phyloP scores from a whole-genome alignment of 2,797 vertebrate species.

The Sciurus vulgaris region DNA sequence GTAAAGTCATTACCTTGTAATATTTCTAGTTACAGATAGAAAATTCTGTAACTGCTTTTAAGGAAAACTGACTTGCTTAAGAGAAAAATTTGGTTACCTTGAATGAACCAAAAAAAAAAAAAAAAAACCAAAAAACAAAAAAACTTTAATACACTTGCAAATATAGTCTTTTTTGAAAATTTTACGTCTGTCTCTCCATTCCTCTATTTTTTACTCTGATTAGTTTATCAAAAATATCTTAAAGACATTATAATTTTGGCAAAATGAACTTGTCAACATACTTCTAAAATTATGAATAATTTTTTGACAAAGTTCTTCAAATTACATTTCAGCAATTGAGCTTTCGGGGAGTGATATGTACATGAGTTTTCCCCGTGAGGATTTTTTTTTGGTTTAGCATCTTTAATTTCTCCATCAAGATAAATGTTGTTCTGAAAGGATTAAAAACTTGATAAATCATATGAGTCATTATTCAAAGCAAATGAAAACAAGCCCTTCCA shows the following conservation, averaged over 20 bases:
- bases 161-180: not conserved
- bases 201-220: conserved; percentile 52
- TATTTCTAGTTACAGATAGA: not conserved
- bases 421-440: conserved; percentile 16
- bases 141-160: not conserved
- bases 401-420: conserved; percentile 46
- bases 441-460: conserved; percentile 16
- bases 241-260: not conserved
- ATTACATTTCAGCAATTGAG: not conserved
- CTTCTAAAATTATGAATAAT: not conserved
- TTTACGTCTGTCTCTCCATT: not conserved
- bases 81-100: not conserved
- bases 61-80: not conserved
- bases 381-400: not conserved
- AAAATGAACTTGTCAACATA: not conserved
- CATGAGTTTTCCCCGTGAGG: not conserved
- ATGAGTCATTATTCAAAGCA: conserved; percentile 58
- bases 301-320: conserved; percentile 26
- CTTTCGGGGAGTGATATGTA: not conserved
- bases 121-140: not conserved
- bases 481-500: not conserved
- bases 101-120: not conserved
- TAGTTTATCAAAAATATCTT: conserved; percentile 38
- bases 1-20: not conserved
- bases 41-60: conserved; percentile 5